Conservation (phyloP, 2,888 invertebrate genomes). For the Phasia obesa region DNA sequence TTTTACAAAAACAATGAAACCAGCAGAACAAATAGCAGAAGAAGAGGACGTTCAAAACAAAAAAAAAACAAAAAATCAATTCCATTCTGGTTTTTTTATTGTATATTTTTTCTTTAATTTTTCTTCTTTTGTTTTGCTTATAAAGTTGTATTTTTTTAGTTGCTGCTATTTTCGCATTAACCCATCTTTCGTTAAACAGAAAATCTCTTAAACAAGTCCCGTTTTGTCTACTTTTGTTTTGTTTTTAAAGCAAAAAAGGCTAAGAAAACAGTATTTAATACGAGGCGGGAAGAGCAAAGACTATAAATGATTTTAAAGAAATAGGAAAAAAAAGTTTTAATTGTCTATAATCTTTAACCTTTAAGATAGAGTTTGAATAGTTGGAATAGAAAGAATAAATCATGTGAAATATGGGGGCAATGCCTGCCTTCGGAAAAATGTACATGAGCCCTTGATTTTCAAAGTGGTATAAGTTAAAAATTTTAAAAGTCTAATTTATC, state of each 20-base stretch:
- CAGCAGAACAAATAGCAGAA: conserved; percentile 3
- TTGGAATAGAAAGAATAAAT: too few relatives aligned
- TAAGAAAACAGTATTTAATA: conserved; percentile 6
- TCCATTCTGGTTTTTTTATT: conserved; percentile 49
- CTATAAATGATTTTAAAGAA: not conserved
- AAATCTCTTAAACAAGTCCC: conserved; percentile 37
- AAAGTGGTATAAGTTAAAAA: too few relatives aligned
- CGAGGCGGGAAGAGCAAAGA: not conserved
- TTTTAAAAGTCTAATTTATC: too few relatives aligned
- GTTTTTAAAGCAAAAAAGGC: conserved; percentile 6
- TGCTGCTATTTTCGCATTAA: conserved; percentile 1
- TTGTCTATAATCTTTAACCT: too few relatives aligned
- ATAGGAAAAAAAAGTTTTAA: not conserved
- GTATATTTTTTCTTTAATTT: not conserved
- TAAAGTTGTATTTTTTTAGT: conserved; percentile 4
- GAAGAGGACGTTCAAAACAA: not conserved
- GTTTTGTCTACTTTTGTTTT: conserved; percentile 32
- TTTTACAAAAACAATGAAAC: conserved; percentile 44
- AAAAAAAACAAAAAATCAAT: conserved; percentile 26
- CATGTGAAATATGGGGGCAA: too few relatives aligned
- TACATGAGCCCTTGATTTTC: too few relatives aligned
- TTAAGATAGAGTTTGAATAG: too few relatives aligned
- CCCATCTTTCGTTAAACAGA: conserved; percentile 3
- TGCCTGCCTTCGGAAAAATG: too few relatives aligned
- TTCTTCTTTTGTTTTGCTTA: conserved; percentile 19